These are phyloP conservation scores for Xerus rutilus DNA, from an alignment of 2,797 vertebrate species.

Conservation along the genomic window DNA sequence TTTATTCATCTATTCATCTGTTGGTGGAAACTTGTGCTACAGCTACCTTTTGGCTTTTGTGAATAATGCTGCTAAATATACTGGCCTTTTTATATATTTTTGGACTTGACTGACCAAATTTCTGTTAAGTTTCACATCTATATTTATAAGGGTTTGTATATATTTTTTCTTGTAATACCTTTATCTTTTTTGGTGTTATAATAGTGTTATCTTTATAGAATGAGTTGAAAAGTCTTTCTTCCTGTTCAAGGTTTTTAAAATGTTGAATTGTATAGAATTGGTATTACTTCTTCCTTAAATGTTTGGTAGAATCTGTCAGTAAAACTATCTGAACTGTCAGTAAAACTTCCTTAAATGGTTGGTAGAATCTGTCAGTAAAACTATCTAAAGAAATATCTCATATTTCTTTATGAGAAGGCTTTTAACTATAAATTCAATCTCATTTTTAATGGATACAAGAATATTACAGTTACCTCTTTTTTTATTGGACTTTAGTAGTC, in stretches of 20 bases:
- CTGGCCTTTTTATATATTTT: background rate
- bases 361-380: background rate
- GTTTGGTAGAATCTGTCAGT: constrained; percentile 12
- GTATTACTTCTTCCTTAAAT: background rate
- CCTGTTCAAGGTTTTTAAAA: background rate
- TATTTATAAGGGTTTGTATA: background rate
- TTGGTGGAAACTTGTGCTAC: background rate
- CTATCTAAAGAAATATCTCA: background rate
- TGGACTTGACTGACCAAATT: background rate
- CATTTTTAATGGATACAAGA: background rate
- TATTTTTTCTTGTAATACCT: background rate
- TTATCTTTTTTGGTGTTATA: constrained; percentile 12
- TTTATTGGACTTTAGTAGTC: background rate
- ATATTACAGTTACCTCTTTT: background rate
- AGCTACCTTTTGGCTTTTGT: background rate
- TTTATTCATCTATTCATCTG: background rate
- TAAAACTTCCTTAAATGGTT: constrained; percentile 12
- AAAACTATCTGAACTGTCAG: background rate
- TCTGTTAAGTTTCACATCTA: background rate
- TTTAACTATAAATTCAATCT: constrained; percentile 6
- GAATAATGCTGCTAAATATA: background rate
- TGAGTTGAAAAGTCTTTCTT: background rate
- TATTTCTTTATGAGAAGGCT: constrained; percentile 8
- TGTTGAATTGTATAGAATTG: background rate
- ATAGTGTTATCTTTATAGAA: background rate